Evolutionary conservation across 2,113 vertebrate species (phyloP), one percentile per base, ranked within the genome.

Genomic region (Meriones unguiculatus): DNA sequence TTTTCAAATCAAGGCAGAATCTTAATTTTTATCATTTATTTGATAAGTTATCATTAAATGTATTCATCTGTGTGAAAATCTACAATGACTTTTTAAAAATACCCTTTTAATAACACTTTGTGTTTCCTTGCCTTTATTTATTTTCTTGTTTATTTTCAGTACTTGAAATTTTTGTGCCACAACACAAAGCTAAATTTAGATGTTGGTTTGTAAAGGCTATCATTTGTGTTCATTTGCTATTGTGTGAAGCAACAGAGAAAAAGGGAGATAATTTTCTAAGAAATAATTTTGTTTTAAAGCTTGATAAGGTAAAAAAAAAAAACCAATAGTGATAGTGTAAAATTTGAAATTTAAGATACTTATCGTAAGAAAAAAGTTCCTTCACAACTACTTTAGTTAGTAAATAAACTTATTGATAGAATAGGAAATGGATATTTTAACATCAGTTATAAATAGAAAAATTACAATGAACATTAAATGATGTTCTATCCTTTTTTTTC

Each of bases 391-490:
- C 54, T 82, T 90, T 81, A 65, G 30, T 35, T 57, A 62, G 84
- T 67, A 41, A 85, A 86, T 5, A 93, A 32, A 22, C 69, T 96
- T 95, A 70, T 70, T 93, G 88, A 30, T 64, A 96, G 86, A 97
- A 96, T 75, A 96, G 94, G 95, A 98, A 90, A 95, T 98, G 69
- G 95, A 90, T 89, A 84, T 64, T 96, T 96, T 78, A 90, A 93
- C 46, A 94, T 97, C 97, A 97, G 97, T 90, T 97, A 97, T 98
- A 97, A 97, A 95, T 92, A 98, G 88, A 98, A 69, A 95, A 97
- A 96, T 91, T 97, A 0, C 95, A 96, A 98, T 96, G 97, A 98
- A 97, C 98, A 92, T 93, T 98, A 98, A 97, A 89, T 95, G 96
- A 84, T 95, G 87, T 92, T 95, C 97, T 98, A 98, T 65, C 73